Evolutionary conservation across 2,888 invertebrate species (phyloP).

Genomic region (Watsonalla cultraria): DNA sequence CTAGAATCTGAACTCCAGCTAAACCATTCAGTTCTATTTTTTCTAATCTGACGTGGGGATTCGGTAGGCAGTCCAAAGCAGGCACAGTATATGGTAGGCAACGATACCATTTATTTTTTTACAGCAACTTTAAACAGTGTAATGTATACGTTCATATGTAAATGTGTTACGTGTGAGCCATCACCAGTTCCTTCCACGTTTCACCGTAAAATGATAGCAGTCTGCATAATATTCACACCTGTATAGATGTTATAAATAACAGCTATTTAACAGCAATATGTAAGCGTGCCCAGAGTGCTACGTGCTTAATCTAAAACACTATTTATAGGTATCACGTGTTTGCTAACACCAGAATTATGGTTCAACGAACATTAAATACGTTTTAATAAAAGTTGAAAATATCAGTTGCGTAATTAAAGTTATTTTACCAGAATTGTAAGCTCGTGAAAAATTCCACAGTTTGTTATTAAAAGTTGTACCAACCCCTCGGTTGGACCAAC

Average conservation of each 20-base stretch:
- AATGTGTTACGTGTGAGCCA: too few species aligned
- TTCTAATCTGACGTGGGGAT: too few species aligned
- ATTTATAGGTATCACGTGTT: conserved; percentile 12
- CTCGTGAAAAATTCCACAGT: neutral
- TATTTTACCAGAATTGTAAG: neutral
- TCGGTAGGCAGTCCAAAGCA: too few species aligned
- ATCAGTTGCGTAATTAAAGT: neutral
- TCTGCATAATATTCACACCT: neutral
- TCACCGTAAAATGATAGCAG: neutral
- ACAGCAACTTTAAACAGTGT: too few species aligned
- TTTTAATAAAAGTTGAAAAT: conserved; percentile 14
- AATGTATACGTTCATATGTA: too few species aligned
- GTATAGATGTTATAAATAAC: neutral
- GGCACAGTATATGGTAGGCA: too few species aligned
- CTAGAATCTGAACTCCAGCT: too few species aligned
- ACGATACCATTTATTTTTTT: too few species aligned
- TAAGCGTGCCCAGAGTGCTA: conserved; percentile 4
- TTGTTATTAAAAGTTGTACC: neutral
- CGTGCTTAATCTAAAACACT: conserved; percentile 25
- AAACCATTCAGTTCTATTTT: too few species aligned
- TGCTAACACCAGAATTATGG: conserved; percentile 22
- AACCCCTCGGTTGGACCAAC: neutral
- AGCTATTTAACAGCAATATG: neutral
- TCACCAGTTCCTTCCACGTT: neutral
- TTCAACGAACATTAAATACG: conserved; percentile 15